Evolutionary conservation across 2,888 invertebrate species (phyloP).

Genomic region (Archips xylosteana): DNA sequence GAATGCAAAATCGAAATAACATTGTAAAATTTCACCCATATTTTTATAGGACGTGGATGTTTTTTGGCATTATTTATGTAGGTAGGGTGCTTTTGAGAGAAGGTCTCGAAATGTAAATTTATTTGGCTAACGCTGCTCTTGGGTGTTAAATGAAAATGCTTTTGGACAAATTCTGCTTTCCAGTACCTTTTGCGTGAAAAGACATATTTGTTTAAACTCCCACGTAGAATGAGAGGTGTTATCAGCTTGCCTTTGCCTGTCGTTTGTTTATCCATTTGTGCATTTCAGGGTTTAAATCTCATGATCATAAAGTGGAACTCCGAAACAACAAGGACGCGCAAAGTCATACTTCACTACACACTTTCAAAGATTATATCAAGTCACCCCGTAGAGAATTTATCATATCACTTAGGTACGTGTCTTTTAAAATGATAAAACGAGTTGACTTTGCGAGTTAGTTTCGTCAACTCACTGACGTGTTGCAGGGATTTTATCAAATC

Average conservation of each 20-base stretch:
- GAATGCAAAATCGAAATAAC: neutral
- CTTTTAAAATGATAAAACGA: too few species aligned
- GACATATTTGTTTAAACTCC: neutral
- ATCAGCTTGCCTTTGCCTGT: too few species aligned
- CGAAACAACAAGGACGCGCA: too few species aligned
- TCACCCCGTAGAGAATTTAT: too few species aligned
- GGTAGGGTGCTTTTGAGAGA: neutral
- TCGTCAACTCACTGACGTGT: too few species aligned
- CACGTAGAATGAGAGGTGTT: neutral
- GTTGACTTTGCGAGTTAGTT: too few species aligned
- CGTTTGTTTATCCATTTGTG: too few species aligned
- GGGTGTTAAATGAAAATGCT: slow-evolving; percentile 4
- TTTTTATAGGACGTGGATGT: neutral
- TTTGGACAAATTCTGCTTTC: neutral
- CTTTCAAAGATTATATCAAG: too few species aligned
- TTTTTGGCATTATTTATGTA: slow-evolving; percentile 6
- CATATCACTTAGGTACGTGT: too few species aligned
- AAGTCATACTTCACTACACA: too few species aligned
- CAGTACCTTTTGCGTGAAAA: neutral
- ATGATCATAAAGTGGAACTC: too few species aligned
- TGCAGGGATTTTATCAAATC: too few species aligned
- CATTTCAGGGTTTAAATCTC: neutral
- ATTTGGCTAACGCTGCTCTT: neutral
- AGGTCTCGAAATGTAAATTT: neutral
- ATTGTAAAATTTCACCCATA: neutral